A percentile compares a stretch with the other conserved stretches of the same genome.
Evolutionary conservation across 2,888 invertebrate genomes (phyloP).

Genomic region (Erpobdella octoculata): DNA sequence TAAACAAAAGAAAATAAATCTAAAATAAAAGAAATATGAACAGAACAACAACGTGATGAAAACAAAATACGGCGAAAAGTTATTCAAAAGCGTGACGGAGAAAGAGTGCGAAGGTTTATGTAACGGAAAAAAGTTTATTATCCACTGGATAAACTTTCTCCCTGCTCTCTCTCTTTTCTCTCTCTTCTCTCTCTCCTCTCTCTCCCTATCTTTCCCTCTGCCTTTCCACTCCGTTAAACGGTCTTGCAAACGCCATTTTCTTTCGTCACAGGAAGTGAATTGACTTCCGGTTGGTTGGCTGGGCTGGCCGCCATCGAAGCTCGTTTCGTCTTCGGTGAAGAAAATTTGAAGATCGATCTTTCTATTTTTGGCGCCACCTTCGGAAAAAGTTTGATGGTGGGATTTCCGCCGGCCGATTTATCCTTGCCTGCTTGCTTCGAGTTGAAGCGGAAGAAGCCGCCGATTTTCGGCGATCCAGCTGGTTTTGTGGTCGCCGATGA

Average conservation of each 20-base stretch:
- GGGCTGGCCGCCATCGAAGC: background rate
- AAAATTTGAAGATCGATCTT: conserved; percentile 6
- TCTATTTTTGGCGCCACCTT: background rate
- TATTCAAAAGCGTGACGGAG: too few relatives aligned
- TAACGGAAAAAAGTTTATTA: too few relatives aligned
- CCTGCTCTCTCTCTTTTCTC: too few relatives aligned
- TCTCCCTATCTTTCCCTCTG: too few relatives aligned
- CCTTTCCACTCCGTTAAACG: too few relatives aligned
- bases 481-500: background rate
- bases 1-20: too few relatives aligned
- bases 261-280: background rate
- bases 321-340: background rate
- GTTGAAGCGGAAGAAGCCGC: background rate
- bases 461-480: background rate
- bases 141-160: too few relatives aligned
- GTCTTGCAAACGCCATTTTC: background rate
- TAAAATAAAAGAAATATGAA: too few relatives aligned
- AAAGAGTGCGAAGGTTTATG: too few relatives aligned
- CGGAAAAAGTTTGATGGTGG: background rate
- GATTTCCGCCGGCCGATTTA: background rate
- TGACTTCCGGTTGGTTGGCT: background rate
- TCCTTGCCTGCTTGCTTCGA: background rate
- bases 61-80: too few relatives aligned
- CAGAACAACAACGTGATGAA: too few relatives aligned
- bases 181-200: too few relatives aligned